Evolutionary conservation across 2,888 invertebrate species (phyloP).

Genomic region (Drosophila multiciliata): DNA sequence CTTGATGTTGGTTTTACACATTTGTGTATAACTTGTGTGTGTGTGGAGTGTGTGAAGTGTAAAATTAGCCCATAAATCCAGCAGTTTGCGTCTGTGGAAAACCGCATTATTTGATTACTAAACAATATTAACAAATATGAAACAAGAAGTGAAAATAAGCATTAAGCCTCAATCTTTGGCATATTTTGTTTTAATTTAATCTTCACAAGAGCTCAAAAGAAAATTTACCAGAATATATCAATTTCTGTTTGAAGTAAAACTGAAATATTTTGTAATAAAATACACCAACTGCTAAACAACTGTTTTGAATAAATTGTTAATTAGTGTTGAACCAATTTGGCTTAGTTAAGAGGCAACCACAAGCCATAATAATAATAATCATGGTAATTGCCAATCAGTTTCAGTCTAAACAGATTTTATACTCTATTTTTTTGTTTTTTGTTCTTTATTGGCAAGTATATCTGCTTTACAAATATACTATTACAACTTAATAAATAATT

Average conservation of each 20-base stretch:
- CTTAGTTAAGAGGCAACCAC: background rate
- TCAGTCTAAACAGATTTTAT: background rate
- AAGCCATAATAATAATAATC: background rate
- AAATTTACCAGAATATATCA: background rate
- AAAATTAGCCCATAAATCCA: background rate
- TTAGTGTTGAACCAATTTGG: background rate
- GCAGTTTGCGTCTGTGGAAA: background rate
- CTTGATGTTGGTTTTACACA: background rate
- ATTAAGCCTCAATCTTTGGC: background rate
- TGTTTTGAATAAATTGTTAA: background rate
- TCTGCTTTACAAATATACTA: background rate
- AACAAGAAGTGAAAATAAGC: background rate
- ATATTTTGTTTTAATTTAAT: background rate
- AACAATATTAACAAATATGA: background rate
- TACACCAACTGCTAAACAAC: background rate
- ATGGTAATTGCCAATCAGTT: background rate
- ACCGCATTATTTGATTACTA: background rate
- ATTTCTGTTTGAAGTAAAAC: background rate
- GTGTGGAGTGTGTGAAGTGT: background rate
- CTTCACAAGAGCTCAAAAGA: background rate
- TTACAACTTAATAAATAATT: too few species aligned
- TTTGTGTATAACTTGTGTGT: background rate
- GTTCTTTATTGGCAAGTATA: background rate
- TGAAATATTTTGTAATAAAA: background rate
- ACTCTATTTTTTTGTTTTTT: background rate